Base-by-base conservation (phyloP, 2,797 vertebrate species). In the Squalus acanthias region DNA sequence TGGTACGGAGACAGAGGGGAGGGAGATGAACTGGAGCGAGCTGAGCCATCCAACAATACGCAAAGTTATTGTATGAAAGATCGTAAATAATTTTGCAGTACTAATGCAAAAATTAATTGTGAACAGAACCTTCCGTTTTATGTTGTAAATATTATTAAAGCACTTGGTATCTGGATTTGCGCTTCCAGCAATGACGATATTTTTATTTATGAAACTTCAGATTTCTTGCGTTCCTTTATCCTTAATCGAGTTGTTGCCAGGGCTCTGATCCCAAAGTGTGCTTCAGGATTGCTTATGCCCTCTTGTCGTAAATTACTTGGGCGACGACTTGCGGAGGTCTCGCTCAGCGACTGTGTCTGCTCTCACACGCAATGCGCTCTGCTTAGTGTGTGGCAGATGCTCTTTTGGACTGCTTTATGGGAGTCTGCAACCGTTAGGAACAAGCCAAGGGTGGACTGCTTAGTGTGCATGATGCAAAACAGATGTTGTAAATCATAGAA, bases 361-460 rank as follows among this genome's bases (percentile, higher is more conserved):
- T 46, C 82, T 96, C 96, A 96, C 96, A 60, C 96, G 88, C 92
- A 24, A 79, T 39, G 96, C 93, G 96, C 89, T 63, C 60, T 67
- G 60, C 87, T 39, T 46, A 89, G 72, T 50, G 94, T 46, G 17
- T 53, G 96, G 95, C 93, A 96, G 96, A 95, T 97, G 97, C 97
- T 97, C 97, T 96, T 96, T 97, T 5, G 96, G 97, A 96, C 96
- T 97, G 97, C 97, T 97, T 97, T 96, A 97, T 97, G 96, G 96
- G 82, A 97, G 97, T 97, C 97, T 97, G 97, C 97, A 67, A 94
- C 29, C 8, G 65, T 22, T 46, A 69, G 89, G 57, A 92, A 69
- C 92, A 69, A 92, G 89, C 29, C 57, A n/a, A 33, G 87, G 20
- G 65, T 94, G 92, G 92, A 94, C 97, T 97, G 97, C 97, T 97